These are phyloP conservation scores for Dendroctonus ponderosae DNA, from an alignment of 1,140 invertebrate genomes.

Conservation along the genomic window DNA sequence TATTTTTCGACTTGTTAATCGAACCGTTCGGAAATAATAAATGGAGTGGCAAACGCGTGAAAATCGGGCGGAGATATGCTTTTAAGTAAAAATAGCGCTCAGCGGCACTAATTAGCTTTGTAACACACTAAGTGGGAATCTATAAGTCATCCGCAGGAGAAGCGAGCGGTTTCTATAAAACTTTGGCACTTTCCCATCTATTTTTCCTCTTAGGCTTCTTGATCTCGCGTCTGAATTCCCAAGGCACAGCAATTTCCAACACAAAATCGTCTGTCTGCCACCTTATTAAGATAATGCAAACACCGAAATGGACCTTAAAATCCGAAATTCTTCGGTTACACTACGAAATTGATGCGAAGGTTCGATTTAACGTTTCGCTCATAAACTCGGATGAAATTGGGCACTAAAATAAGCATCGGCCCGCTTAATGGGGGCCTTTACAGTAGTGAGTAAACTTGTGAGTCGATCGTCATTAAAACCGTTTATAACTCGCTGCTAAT, in stretches of 20 bases:
- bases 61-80: conserved; percentile 31
- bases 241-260: no score
- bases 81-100: conserved; percentile 34
- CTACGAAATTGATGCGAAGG: conserved; percentile 2
- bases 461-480: conserved; percentile 1
- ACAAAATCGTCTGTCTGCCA: no score
- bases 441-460: conserved; percentile 11
- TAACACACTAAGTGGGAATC: conserved; percentile 14
- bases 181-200: no score
- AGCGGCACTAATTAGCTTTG: conserved; percentile 30
- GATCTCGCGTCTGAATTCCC: no score
- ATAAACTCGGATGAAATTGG: conserved; percentile 10
- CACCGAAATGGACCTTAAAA: background rate
- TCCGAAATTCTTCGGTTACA: background rate
- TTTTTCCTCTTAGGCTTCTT: no score
- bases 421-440: conserved; percentile 9
- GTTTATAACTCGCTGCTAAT: conserved; percentile 3
- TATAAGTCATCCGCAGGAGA: conserved; percentile 1
- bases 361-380: conserved; percentile 12
- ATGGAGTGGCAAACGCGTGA: conserved; percentile 21
- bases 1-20: no score
- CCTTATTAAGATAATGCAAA: no score
- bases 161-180: no score
- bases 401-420: conserved; percentile 13
- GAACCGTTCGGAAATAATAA: background rate